These are phyloP conservation scores for Neogobius melanostomus DNA, from an alignment of 2,113 vertebrate genomes.

Conservation along the genomic window DNA sequence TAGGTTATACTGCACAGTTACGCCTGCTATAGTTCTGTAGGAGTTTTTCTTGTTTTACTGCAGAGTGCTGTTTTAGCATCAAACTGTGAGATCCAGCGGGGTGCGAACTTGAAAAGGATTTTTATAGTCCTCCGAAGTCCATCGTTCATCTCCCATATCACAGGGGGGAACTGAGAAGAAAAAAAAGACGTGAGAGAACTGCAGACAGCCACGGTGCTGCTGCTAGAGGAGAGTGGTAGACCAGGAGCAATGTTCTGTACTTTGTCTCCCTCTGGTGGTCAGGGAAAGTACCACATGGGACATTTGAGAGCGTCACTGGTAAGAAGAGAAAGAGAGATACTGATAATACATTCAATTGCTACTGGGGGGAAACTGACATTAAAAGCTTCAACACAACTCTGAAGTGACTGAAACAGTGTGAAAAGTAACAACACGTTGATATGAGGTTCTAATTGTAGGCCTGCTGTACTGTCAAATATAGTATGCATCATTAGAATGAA, in stretches of 20 bases:
- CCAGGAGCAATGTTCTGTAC: conserved; percentile 17
- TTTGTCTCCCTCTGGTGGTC: conserved; percentile 69
- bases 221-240: conserved; percentile 1
- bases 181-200: conserved; percentile 28
- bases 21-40: conserved; percentile 32
- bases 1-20: background rate
- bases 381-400: too few species aligned
- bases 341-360: too few species aligned
- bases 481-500: too few species aligned
- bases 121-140: conserved; percentile 11
- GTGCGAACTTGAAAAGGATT: conserved; percentile 17
- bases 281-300: too few species aligned
- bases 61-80: conserved; percentile 16
- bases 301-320: too few species aligned
- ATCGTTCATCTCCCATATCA: conserved; percentile 30
- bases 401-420: too few species aligned
- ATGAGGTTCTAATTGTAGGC: too few species aligned
- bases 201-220: conserved; percentile 1
- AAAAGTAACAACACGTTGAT: too few species aligned
- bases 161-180: background rate
- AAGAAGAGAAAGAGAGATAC: too few species aligned
- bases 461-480: too few species aligned
- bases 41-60: background rate
- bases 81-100: conserved; percentile 12
- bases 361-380: too few species aligned